Conservation (phyloP, 2,113 vertebrate species). For the Crotalus tigris region DNA sequence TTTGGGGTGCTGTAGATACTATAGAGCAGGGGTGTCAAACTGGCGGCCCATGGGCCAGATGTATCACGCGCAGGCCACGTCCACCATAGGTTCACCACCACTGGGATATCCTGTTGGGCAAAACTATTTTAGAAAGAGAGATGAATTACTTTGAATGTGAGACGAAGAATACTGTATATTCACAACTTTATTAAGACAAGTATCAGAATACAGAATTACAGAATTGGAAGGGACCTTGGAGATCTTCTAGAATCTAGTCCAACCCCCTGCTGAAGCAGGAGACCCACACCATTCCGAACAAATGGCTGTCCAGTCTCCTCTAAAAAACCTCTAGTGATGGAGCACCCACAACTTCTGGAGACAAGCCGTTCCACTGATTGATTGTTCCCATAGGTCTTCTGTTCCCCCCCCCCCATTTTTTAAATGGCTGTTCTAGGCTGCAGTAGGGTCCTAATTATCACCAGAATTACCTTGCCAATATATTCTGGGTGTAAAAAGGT, state of each 20-base stretch:
- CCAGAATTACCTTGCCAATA: neutral
- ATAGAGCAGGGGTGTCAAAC: neutral
- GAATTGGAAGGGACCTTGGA: neutral
- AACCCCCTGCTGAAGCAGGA: neutral
- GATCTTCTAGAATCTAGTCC: neutral
- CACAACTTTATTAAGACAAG: neutral
- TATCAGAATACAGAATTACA: neutral
- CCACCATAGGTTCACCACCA: too few species aligned
- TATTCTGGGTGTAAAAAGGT: neutral
- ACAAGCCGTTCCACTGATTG: too few species aligned
- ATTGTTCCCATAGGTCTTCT: neutral
- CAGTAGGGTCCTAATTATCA: neutral
- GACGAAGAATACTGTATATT: neutral
- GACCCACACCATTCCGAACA: too few species aligned
- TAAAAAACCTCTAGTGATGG: neutral
- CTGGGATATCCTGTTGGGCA: neutral
- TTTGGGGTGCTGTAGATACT: neutral
- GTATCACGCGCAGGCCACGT: too few species aligned
- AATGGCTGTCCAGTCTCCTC: neutral
- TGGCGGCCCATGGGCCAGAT: too few species aligned
- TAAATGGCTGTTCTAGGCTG: neutral
- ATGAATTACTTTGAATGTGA: neutral
- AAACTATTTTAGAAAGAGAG: neutral
- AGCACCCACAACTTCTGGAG: neutral
- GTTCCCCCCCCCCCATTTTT: neutral